Evolutionary conservation across 2,888 invertebrate genomes (phyloP).

Genomic region (Zaprionus lineosus): DNA sequence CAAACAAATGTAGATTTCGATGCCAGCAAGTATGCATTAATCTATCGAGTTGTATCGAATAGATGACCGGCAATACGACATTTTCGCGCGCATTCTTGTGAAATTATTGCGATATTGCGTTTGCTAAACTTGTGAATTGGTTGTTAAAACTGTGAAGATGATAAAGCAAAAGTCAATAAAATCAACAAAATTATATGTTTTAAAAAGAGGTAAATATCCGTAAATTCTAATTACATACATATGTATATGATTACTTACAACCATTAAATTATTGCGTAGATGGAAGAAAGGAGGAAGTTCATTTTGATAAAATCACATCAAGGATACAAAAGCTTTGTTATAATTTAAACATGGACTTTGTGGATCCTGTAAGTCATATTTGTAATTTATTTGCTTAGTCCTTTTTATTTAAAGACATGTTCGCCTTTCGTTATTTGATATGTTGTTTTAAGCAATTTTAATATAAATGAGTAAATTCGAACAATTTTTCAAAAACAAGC

Average conservation of each 20-base stretch:
- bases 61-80: neutral
- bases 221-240: neutral
- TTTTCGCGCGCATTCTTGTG: constrained; percentile 40
- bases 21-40: neutral
- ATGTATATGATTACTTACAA: too few species aligned
- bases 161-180: constrained; percentile 36
- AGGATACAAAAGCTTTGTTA: constrained; percentile 97
- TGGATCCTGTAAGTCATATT: constrained; percentile 91
- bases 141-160: constrained; percentile 22
- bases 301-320: constrained; percentile 99
- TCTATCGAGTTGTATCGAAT: constrained; percentile 18
- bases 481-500: too few species aligned
- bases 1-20: neutral
- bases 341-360: constrained; percentile 96
- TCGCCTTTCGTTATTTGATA: too few species aligned
- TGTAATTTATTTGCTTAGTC: too few species aligned
- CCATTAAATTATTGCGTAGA: constrained; percentile 84
- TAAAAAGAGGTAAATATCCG: constrained; percentile 83
- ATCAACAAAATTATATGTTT: constrained; percentile 81
- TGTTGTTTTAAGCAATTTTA: too few species aligned
- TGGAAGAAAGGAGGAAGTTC: constrained; percentile 95
- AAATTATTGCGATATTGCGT: neutral
- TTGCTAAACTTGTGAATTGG: neutral
- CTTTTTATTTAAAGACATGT: too few species aligned
- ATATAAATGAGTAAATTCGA: too few species aligned